A percentile compares a stretch with the other conserved stretches of the same genome.
Conservation (phyloP, 2,113 vertebrate species). For the Chrysemys picta region DNA sequence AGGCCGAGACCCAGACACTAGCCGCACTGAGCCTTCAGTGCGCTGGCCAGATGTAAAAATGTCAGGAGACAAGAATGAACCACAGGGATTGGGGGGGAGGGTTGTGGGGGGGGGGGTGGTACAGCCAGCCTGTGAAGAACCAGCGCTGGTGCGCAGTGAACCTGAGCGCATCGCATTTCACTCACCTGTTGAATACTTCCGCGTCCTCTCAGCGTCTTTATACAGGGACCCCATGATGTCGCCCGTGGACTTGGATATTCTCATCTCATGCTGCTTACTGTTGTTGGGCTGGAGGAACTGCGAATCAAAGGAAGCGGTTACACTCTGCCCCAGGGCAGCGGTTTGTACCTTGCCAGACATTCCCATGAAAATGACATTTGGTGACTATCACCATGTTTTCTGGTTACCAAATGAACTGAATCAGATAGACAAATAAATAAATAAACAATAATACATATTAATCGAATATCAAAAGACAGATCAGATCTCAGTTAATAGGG, state of each 20-base stretch:
- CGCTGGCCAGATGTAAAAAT: neutral
- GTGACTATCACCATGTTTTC: neutral
- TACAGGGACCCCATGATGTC: conserved; percentile 91
- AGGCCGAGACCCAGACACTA: neutral
- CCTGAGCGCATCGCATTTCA: fast-evolving
- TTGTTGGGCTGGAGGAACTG: conserved; percentile 89
- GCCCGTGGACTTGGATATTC: conserved; percentile 89
- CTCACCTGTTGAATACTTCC: conserved; percentile 91
- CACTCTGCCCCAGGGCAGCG: neutral
- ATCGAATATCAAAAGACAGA: neutral
- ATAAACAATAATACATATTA: neutral
- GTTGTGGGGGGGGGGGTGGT: fast-evolving
- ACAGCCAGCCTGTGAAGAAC: neutral
- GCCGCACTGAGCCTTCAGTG: neutral
- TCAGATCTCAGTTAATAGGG: neutral
- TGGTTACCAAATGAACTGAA: neutral
- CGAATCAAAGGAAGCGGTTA: conserved; percentile 23
- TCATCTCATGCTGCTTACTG: conserved; percentile 92
- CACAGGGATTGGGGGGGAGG: neutral
- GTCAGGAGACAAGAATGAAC: neutral
- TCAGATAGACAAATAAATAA: neutral
- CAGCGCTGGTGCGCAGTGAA: neutral
- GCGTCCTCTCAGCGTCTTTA: conserved; percentile 87
- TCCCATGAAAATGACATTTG: neutral
- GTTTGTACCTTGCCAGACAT: neutral